Evolutionary conservation across 2,888 invertebrate genomes (phyloP).

Genomic region (Brenthis ino): DNA sequence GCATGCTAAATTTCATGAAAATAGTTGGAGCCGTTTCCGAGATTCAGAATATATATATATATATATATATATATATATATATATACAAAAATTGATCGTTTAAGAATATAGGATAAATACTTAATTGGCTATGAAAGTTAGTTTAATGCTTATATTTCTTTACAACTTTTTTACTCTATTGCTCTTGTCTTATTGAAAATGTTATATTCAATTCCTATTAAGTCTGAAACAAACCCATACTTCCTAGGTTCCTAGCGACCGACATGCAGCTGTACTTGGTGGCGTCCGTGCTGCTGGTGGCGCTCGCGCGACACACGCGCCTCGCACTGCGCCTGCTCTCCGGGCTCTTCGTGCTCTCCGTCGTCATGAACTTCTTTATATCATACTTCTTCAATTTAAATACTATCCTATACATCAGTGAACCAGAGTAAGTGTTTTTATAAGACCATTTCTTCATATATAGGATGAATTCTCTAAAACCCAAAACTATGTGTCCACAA

Average conservation of each 20-base stretch:
- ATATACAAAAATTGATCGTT: no score
- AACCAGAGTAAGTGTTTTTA: conserved; percentile 40
- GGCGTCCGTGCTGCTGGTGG: conserved; percentile 47
- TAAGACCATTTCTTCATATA: neutral
- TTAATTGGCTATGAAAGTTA: no score
- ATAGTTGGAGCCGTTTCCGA: no score
- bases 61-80: no score
- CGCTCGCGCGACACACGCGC: conserved; percentile 44
- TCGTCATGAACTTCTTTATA: conserved; percentile 47
- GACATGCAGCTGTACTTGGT: conserved; percentile 62
- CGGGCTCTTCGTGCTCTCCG: conserved; percentile 42
- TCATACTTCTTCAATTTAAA: conserved; percentile 52
- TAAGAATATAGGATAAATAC: no score
- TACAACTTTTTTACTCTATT: no score
- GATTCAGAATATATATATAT: no score
- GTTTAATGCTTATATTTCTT: no score
- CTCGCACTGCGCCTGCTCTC: conserved; percentile 44
- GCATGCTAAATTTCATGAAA: no score
- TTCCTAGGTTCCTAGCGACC: conserved; percentile 59
- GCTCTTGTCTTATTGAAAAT: no score
- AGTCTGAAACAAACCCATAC: no score
- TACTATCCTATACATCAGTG: conserved; percentile 52
- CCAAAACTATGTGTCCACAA: neutral
- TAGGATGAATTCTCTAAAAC: neutral
- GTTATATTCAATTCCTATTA: no score